Conservation (phyloP, 2,888 invertebrate species). For the Cephus spinipes region DNA sequence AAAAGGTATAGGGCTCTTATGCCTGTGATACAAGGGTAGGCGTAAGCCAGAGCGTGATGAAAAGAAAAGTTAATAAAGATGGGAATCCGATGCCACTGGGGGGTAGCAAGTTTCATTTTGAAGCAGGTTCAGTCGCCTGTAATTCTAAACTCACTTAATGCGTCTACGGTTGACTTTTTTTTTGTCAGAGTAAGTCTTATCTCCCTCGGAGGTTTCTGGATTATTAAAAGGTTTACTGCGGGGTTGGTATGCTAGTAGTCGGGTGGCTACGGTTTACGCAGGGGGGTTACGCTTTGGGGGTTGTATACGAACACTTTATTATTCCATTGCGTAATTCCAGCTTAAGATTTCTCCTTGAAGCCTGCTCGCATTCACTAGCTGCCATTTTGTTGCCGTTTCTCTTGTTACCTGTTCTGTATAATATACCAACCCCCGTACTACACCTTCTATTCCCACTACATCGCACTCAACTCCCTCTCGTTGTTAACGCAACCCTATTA, state of each 20-base stretch:
- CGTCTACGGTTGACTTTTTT: neutral
- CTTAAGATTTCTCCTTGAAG: neutral
- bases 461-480: neutral
- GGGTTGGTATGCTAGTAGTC: neutral
- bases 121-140: neutral
- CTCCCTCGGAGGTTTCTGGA: neutral
- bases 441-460: neutral
- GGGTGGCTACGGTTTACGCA: neutral
- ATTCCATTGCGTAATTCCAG: neutral
- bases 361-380: neutral
- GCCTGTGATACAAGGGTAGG: too few species aligned
- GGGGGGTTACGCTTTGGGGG: too few species aligned
- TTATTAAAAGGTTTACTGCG: neutral
- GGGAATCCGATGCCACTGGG: neutral
- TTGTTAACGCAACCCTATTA: neutral
- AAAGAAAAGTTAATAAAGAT: neutral
- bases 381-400: neutral
- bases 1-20: too few species aligned
- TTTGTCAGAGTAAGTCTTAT: neutral
- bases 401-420: neutral
- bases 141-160: neutral
- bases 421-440: neutral
- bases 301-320: neutral
- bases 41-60: too few species aligned
- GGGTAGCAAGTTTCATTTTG: neutral